Conservation (phyloP, 2,797 vertebrate genomes). For the Erithacus rubecula region DNA sequence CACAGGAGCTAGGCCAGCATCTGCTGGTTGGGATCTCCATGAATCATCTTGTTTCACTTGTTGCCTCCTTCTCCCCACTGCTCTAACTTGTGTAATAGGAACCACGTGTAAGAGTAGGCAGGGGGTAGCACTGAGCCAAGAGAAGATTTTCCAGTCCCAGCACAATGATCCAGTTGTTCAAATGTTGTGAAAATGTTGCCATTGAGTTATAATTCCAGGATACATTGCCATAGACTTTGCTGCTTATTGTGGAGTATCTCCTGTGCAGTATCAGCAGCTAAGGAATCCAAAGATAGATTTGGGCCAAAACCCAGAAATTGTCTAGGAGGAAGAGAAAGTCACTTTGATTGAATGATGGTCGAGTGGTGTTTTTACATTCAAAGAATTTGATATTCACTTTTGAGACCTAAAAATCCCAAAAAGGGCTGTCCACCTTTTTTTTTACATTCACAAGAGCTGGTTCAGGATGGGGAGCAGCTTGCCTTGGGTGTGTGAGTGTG, state of each 20-base stretch:
- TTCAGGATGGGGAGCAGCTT: neutral
- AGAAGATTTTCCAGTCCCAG: neutral
- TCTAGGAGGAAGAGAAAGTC: neutral
- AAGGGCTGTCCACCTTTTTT: neutral
- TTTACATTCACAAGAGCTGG: rapidly evolving
- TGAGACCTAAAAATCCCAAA: neutral
- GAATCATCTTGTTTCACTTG: neutral
- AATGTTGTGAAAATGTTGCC: neutral
- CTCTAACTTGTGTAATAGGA: neutral
- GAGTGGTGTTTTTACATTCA: neutral
- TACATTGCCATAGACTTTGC: neutral
- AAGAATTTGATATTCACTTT: neutral
- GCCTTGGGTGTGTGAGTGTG: neutral
- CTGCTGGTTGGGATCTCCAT: neutral
- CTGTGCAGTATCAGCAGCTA: neutral
- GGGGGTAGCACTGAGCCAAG: neutral
- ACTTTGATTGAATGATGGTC: neutral
- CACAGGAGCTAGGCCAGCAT: neutral
- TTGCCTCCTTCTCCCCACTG: neutral
- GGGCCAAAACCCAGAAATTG: neutral
- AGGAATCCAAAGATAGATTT: neutral
- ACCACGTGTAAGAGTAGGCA: neutral
- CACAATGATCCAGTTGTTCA: neutral
- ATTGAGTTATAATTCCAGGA: neutral
- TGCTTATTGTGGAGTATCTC: neutral